Evolutionary conservation across 2,888 invertebrate genomes (phyloP).

Genomic region (Strigamia transsilvanica): DNA sequence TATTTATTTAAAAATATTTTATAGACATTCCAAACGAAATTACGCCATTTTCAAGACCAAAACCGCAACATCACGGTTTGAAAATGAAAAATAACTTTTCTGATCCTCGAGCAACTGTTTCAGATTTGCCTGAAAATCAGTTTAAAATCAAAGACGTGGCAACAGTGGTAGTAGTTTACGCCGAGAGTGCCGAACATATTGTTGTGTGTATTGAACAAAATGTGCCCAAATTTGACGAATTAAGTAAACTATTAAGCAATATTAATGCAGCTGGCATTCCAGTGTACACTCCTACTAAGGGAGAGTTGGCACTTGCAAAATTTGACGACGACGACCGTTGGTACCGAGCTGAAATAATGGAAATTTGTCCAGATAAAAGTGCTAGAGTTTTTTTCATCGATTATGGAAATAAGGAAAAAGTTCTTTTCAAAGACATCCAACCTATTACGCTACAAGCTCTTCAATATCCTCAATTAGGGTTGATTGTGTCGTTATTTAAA

Average conservation of each 20-base stretch:
- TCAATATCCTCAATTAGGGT: not conserved
- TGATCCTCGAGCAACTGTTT: not conserved
- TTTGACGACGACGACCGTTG: not conserved
- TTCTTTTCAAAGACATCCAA: not conserved
- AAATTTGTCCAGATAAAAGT: not conserved
- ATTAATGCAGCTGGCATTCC: not conserved
- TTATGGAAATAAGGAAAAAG: not conserved
- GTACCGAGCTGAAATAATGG: slow-evolving; percentile 4
- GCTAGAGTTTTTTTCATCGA: not conserved
- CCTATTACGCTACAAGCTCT: not conserved
- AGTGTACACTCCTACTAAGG: not conserved
- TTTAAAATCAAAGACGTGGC: not conserved
- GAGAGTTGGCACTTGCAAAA: not conserved
- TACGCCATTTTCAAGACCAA: not conserved
- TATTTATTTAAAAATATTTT: not conserved
- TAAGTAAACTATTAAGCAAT: not conserved
- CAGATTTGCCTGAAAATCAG: not conserved
- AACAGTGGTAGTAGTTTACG: not conserved
- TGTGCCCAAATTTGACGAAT: not conserved
- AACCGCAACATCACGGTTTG: not conserved
- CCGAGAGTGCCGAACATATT: not conserved
- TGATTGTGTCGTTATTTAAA: not conserved
- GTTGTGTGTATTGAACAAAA: not conserved
- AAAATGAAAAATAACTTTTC: not conserved
- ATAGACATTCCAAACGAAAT: not conserved